Conservation (phyloP, 2,113 vertebrate genomes). For the Xiphias gladius region DNA sequence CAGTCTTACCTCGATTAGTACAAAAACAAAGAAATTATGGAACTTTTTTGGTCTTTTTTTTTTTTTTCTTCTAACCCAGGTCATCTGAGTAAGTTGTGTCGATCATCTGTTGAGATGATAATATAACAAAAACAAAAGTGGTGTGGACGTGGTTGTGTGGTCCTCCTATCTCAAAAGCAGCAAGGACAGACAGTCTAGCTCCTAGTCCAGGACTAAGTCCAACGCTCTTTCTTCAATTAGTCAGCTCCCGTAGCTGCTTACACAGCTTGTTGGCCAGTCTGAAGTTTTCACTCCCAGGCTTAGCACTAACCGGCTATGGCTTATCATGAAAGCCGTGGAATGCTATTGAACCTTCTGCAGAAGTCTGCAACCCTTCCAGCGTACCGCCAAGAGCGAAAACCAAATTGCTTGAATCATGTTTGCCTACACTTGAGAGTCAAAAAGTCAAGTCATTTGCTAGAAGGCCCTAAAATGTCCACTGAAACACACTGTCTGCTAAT, state of each 20-base stretch:
- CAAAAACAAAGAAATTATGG: neutral
- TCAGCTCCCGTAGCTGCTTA: slow-evolving; percentile 68
- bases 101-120: neutral
- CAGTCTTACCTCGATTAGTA: neutral
- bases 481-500: neutral
- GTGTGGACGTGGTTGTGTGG: slow-evolving; percentile 72
- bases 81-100: neutral
- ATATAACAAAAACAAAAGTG: slow-evolving; percentile 32
- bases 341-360: slow-evolving; percentile 68
- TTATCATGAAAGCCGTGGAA: slow-evolving; percentile 75
- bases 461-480: neutral
- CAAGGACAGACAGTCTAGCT: neutral
- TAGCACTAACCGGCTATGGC: slow-evolving; percentile 63
- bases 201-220: slow-evolving; percentile 56
- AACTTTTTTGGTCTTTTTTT: neutral
- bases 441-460: slow-evolving; percentile 14
- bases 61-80: neutral
- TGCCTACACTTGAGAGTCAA: slow-evolving; percentile 16
- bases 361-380: slow-evolving; percentile 33
- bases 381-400: slow-evolving; percentile 28
- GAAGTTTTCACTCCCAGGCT: slow-evolving; percentile 65
- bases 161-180: slow-evolving; percentile 44
- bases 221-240: slow-evolving; percentile 74
- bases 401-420: slow-evolving; percentile 33
- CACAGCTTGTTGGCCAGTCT: slow-evolving; percentile 64